Conservation (phyloP, 2,888 invertebrate species). For the Acrocera orbiculus region DNA sequence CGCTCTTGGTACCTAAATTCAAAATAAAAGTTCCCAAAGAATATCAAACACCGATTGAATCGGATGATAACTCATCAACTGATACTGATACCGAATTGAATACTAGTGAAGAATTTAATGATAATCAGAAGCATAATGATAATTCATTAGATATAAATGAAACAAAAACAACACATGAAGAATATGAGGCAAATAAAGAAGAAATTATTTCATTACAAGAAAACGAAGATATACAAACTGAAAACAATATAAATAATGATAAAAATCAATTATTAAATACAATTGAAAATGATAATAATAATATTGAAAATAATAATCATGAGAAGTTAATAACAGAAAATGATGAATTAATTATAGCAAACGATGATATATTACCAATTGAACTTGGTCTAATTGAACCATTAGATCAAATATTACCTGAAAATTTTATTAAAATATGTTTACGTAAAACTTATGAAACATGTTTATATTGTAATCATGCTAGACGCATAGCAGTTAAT, state of each 20-base stretch:
- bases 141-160: no score
- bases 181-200: conserved; percentile 3
- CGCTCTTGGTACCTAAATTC: conserved; percentile 42
- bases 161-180: background rate
- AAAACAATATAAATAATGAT: conserved; percentile 23
- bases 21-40: conserved; percentile 48
- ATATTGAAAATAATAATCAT: conserved; percentile 11
- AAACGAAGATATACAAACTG: conserved; percentile 16
- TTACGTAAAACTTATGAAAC: conserved; percentile 46
- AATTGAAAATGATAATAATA: conserved; percentile 8
- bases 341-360: conserved; percentile 41
- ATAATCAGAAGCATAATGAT: conserved; percentile 7
- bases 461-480: conserved; percentile 76
- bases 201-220: conserved; percentile 18
- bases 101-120: conserved; percentile 6
- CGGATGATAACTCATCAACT: conserved; percentile 27
- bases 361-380: conserved; percentile 44
- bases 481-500: conserved; percentile 67
- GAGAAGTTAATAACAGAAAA: conserved; percentile 11
- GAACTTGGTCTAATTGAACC: conserved; percentile 58
- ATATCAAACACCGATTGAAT: conserved; percentile 28
- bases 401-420: conserved; percentile 54
- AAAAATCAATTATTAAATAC: background rate
- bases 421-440: conserved; percentile 55
- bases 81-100: no score